Evolutionary conservation across 2,888 invertebrate species (phyloP), one percentile per base, ranked within the genome.

Genomic region (Girardia tigrina): DNA sequence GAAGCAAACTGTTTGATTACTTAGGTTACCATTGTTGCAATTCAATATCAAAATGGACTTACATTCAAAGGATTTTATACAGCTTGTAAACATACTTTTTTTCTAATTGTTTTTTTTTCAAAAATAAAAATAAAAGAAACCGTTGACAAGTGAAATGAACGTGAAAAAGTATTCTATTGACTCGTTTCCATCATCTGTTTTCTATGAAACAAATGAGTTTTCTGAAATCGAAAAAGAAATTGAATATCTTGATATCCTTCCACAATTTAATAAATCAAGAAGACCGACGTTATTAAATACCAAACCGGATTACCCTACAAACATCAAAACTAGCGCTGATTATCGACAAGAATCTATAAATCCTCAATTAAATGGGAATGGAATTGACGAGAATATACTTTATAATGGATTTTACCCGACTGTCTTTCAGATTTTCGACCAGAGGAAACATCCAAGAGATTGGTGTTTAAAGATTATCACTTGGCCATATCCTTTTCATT

Each of bases 401-500:
- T 95, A 90, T 85, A 94, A 94, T 14, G 93, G 92, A 76, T 95
- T 94, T 85, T 90, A 91, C 73, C 90, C 91, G 77, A 88, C 91
- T 79, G 89, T 91, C 75, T 88, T 94, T 81, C 88, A 89, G 80
- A 94, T 92, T 84, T 87, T 98, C 81, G 89, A 90, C 78, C 97
- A 98, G 85, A 90, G 89, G 78, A 90, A 92, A 76, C 87, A 89
- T 79, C 91, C 94, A 42, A 88, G 97, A 82, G 91, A 90, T 86
- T 92, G 92, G 91, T 95, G 95, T 86, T 88, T 98, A 82, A 90
- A 89, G 83, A 90, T 94, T 86, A 94, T 97, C 87, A 94, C 94
- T 79, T 95, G 94, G 89, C 94, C 94, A 94, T 95, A 95, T 94
- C 94, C 94, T 94, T 94, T 93, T 89, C 8, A 36, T 4, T n/a